Conservation (phyloP, 2,888 invertebrate genomes). For the Ariolimax columbianus region DNA sequence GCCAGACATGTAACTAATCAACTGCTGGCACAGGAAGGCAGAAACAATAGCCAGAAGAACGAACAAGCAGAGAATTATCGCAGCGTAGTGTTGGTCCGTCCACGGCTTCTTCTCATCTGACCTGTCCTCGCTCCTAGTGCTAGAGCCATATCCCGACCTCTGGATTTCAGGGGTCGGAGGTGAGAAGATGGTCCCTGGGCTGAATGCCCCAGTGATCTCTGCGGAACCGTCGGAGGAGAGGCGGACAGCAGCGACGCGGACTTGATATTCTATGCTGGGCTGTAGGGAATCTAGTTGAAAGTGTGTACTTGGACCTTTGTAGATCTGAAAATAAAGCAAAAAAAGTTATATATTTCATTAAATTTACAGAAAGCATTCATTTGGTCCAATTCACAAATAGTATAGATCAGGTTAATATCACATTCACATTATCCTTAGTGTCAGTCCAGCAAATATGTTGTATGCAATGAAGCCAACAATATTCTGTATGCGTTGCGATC, state of each 20-base stretch:
- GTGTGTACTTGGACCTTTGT: slow-evolving; percentile 79
- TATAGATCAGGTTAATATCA: no score
- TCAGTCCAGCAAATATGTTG: no score
- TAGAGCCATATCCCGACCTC: slow-evolving; percentile 49
- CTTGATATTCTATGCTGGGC: slow-evolving; percentile 86
- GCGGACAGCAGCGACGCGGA: slow-evolving; percentile 89
- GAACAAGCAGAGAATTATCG: slow-evolving; percentile 83
- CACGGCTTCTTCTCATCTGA: slow-evolving; percentile 73
- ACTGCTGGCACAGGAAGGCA: slow-evolving; percentile 82
- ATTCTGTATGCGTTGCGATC: no score
- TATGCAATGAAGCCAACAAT: no score
- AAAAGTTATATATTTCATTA: no score
- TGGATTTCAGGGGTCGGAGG: slow-evolving; percentile 77
- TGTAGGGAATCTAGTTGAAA: slow-evolving; percentile 84
- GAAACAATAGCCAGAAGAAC: slow-evolving; percentile 83
- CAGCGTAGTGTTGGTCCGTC: slow-evolving; percentile 84
- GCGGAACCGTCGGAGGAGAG: slow-evolving; percentile 73
- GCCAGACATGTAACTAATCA: slow-evolving; percentile 56
- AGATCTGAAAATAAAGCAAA: slow-evolving; percentile 78
- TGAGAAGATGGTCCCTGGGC: slow-evolving; percentile 83
- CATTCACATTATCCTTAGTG: no score
- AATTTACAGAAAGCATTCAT: background rate
- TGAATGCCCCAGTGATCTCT: slow-evolving; percentile 86
- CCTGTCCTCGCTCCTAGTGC: slow-evolving; percentile 1
- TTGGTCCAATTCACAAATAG: background rate